Evolutionary conservation across 2,113 vertebrate genomes (phyloP).

Genomic region (Leucosticte australis): DNA sequence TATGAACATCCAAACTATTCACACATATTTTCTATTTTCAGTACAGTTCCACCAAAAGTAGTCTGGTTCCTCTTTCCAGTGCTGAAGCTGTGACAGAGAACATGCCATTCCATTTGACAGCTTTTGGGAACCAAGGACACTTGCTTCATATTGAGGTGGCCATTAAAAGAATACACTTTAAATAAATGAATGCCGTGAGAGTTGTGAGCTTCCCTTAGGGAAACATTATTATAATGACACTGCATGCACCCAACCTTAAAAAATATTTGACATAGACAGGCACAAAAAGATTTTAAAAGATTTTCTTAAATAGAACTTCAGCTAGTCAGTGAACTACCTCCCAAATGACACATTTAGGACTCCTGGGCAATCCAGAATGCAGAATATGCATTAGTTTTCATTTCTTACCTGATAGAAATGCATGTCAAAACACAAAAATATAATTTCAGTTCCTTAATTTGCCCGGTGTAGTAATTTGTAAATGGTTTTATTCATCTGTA

Average conservation of each 20-base stretch:
- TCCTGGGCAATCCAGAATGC: not conserved
- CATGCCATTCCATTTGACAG: not conserved
- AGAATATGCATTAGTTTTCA: not conserved
- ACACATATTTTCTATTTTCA: not conserved
- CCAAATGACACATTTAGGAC: not conserved
- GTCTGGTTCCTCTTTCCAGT: not conserved
- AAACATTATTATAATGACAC: not conserved
- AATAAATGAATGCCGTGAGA: not conserved
- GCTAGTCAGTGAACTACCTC: not conserved
- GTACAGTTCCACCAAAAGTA: not conserved
- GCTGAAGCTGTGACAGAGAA: not conserved
- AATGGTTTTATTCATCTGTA: not conserved
- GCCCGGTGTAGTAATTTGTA: not conserved
- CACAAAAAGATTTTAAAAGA: not conserved
- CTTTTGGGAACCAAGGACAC: not conserved
- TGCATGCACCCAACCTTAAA: not conserved
- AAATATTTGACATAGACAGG: not conserved
- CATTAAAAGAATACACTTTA: not conserved
- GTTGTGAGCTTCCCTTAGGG: not conserved
- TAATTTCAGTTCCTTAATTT: not conserved
- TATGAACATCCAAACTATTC: not conserved
- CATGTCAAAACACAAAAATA: not conserved
- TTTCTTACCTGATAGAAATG: not conserved
- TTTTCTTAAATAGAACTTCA: not conserved
- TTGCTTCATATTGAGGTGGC: not conserved